These are phyloP conservation scores for Dromas ardeola DNA, from an alignment of 2,113 vertebrate species.

Conservation along the genomic window DNA sequence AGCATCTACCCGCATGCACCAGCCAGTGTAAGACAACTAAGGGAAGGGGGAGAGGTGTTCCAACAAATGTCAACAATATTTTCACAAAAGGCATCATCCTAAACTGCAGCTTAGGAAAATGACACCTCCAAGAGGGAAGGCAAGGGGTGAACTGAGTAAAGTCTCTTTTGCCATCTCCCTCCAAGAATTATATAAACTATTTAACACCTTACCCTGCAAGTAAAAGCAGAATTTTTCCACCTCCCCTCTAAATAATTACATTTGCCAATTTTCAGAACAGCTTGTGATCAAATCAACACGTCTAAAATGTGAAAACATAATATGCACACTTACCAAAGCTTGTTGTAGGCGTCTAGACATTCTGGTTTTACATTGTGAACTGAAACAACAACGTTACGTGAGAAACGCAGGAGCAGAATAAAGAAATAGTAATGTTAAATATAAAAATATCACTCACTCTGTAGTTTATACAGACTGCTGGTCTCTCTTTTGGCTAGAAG, in stretches of 20 bases:
- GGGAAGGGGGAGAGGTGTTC: neutral
- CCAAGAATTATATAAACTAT: neutral
- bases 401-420: conserved; percentile 7
- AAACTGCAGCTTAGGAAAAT: neutral
- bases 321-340: conserved; percentile 87
- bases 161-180: neutral
- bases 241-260: neutral
- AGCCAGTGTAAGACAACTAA: neutral
- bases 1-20: neutral
- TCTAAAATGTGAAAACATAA: neutral
- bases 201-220: neutral
- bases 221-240: neutral
- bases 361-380: conserved; percentile 99
- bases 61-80: neutral
- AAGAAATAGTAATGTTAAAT: neutral
- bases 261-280: neutral
- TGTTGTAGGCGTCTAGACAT: conserved; percentile 94
- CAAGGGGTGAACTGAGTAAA: neutral
- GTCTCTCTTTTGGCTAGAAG: conserved; percentile 95
- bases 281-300: neutral
- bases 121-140: neutral
- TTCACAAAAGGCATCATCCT: neutral
- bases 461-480: conserved; percentile 95
- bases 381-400: conserved; percentile 74
- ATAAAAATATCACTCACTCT: conserved; percentile 81